These are phyloP conservation scores for Argentina silus DNA, from an alignment of 2,797 vertebrate species.

Conservation along the genomic window DNA sequence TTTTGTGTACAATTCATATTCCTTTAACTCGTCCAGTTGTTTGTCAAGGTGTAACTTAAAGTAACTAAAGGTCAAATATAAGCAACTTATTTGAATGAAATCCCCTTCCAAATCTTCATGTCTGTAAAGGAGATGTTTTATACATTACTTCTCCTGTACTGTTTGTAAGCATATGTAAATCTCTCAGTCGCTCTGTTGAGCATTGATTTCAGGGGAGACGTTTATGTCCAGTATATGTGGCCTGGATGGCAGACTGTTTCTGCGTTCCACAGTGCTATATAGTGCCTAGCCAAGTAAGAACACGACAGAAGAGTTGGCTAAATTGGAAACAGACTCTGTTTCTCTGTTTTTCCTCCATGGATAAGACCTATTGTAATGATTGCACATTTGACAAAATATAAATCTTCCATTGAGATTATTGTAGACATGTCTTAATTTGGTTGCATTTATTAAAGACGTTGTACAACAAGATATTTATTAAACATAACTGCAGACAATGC, in stretches of 20 bases:
- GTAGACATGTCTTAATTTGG: neutral
- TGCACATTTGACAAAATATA: neutral
- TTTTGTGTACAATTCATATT: conserved; percentile 25
- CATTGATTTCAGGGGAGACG: neutral
- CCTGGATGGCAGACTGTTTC: neutral
- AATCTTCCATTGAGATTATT: neutral
- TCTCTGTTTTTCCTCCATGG: neutral
- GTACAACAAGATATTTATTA: neutral
- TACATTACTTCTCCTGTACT: neutral
- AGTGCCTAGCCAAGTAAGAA: neutral
- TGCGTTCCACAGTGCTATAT: neutral
- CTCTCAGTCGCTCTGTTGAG: neutral
- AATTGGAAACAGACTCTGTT: neutral
- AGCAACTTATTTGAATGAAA: too few relatives aligned
- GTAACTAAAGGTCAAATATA: too few relatives aligned
- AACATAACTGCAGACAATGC: neutral
- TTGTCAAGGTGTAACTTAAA: neutral
- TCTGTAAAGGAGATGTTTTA: neutral
- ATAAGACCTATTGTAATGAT: neutral
- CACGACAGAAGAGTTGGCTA: neutral
- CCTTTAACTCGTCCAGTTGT: conserved; percentile 6
- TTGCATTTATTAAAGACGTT: neutral
- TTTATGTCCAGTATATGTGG: too few relatives aligned
- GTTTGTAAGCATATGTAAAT: neutral
- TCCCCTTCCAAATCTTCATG: neutral